Percentiles rank a stretch among this genome's conserved stretches.
Conservation (phyloP, 2,113 vertebrate species). For the Microcebus jonahi region DNA sequence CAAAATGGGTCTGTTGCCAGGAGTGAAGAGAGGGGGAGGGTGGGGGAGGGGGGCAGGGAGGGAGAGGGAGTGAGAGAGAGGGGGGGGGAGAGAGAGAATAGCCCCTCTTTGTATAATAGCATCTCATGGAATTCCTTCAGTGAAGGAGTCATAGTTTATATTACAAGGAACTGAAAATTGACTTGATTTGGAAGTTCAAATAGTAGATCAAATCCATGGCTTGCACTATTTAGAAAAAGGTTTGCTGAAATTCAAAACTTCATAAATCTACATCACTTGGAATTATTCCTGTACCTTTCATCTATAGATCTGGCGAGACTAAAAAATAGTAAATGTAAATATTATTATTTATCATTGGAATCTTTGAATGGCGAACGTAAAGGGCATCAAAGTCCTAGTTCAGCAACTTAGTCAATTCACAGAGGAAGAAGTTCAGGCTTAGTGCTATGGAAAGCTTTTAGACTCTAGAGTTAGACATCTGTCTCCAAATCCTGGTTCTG, state of each 20-base stretch:
- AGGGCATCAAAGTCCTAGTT: not conserved
- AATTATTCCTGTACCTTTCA: not conserved
- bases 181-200: constrained; percentile 15
- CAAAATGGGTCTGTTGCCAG: no score
- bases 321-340: not conserved
- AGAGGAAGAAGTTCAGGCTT: not conserved
- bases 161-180: not conserved
- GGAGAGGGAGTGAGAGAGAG: no score
- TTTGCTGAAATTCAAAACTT: constrained; percentile 21
- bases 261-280: not conserved
- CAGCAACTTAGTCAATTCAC: not conserved
- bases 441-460: not conserved
- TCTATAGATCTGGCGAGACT: not conserved
- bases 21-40: no score
- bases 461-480: not conserved
- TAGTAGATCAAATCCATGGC: constrained; percentile 2
- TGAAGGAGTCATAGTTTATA: constrained; percentile 8
- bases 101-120: not conserved
- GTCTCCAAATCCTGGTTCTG: not conserved
- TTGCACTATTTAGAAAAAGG: not conserved
- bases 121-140: not conserved
- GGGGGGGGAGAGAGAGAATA: not conserved
- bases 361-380: not conserved
- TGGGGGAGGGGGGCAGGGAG: no score
- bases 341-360: not conserved